Evolutionary conservation across 2,113 vertebrate species (phyloP).

Genomic region (Taxidea taxus): DNA sequence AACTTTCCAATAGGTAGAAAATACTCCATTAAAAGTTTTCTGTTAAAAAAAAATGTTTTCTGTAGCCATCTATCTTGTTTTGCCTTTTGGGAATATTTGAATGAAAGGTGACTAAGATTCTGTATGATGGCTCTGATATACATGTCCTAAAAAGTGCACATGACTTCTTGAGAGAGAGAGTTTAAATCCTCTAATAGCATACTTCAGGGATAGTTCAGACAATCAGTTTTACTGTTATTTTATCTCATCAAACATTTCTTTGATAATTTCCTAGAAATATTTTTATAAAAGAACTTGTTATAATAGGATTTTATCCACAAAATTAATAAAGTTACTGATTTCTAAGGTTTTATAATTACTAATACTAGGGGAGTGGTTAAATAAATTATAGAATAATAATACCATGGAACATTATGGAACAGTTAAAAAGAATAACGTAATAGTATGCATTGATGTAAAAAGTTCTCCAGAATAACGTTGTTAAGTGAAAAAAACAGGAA

Average conservation of each 20-base stretch:
- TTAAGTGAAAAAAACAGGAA: neutral
- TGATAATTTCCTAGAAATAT: conserved; percentile 22
- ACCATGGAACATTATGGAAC: neutral
- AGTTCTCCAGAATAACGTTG: neutral
- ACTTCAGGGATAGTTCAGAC: neutral
- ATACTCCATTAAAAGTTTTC: neutral
- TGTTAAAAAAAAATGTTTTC: neutral
- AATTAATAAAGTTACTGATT: neutral
- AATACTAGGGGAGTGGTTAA: neutral
- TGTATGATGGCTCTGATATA: neutral
- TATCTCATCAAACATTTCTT: neutral
- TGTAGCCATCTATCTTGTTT: neutral
- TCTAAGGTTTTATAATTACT: neutral
- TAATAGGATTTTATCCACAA: conserved; percentile 29
- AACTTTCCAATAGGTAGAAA: neutral
- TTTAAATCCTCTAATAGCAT: neutral
- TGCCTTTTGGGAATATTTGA: conserved; percentile 20
- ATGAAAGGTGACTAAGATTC: neutral
- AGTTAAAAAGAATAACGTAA: conserved; percentile 18
- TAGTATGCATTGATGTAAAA: neutral
- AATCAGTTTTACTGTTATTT: neutral
- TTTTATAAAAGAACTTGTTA: conserved; percentile 44
- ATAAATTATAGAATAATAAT: neutral
- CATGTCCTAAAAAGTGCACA: neutral
- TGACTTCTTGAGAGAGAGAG: neutral